Base-by-base conservation (phyloP, 1,140 invertebrate genomes). In the Eciton burchellii region DNA sequence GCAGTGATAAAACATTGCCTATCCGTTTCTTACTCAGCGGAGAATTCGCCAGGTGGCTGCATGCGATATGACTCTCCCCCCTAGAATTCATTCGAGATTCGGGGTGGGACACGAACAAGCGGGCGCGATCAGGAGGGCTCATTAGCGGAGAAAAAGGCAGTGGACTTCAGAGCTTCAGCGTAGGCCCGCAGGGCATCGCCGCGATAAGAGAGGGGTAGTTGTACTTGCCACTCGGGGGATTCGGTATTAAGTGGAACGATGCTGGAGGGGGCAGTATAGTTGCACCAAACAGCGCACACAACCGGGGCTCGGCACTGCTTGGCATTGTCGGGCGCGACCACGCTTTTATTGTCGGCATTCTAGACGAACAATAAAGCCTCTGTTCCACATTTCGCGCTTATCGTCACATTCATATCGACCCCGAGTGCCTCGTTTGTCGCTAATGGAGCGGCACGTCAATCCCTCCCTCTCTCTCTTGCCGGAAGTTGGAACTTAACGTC, bases 311-410 rank as follows among this genome's bases (percentile, higher is more conserved):
- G 56, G 76, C 45, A 89, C 84, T 83, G 65, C 49, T n/a, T 45
- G 73, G 57, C 83, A 88, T 88, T 89, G 85, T 88, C 81, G 87
- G 84, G 70, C 21, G 72, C 45, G 82, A 62, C 81, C 65, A 47
- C 63, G 86, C 90, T 90, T 91, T 91, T 90, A 90, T 89, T 88
- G 89, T 86, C 73, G 81, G 82, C 79, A 87, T 88, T 90, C 89
- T 89, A 84, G 63, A 76, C 83, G 89, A 90, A 90, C 90, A 90
- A 90, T 90, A 91, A 91, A 91, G 84, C 84, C 85, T 74, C 63
- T 86, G 89, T 81, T 84, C 66, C 84, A 85, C 90, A 85, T 90
- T 91, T 90, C 83, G 89, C 83, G 84, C 87, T 89, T 89, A 88
- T 89, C 84, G 84, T 77, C 73, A 56, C 83, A 82, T 88, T 90